phyloP scores from a whole-genome alignment of 2,797 vertebrate species.

The Apogon hyalosoma region DNA sequence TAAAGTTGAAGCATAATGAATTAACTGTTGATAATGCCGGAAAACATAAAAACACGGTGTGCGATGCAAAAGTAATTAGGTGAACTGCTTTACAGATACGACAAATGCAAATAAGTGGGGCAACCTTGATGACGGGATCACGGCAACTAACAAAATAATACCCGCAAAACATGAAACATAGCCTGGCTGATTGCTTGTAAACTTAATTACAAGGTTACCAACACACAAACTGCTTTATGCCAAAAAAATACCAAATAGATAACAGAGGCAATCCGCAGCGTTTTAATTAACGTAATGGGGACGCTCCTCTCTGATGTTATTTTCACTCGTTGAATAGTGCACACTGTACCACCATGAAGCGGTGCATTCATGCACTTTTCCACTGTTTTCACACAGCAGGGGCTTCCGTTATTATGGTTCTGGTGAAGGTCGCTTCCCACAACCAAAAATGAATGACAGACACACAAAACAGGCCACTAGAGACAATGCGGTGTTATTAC shows the following conservation, averaged over 20 bases:
- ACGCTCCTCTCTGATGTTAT: background rate
- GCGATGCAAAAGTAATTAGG: constrained; percentile 1
- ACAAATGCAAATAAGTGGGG: background rate
- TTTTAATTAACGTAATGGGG: background rate
- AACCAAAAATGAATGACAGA: constrained; percentile 10
- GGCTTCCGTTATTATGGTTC: background rate
- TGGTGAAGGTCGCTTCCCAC: background rate
- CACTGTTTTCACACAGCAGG: background rate
- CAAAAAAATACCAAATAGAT: background rate
- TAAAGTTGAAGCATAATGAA: constrained; percentile 2
- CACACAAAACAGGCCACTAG: background rate
- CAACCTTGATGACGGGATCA: background rate
- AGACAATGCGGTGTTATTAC: background rate
- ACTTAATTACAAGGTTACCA: background rate
- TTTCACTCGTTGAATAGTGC: background rate
- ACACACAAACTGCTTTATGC: background rate
- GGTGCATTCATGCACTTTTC: constrained; percentile 3
- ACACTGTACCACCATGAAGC: background rate
- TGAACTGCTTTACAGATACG: background rate
- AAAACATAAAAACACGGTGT: constrained; percentile 2
- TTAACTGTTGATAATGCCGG: background rate
- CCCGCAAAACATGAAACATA: background rate
- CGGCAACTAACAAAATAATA: background rate
- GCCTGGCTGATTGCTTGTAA: background rate
- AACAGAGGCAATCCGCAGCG: background rate